Evolutionary conservation across 2,113 vertebrate genomes (phyloP).

Genomic region (Smithornis capensis): DNA sequence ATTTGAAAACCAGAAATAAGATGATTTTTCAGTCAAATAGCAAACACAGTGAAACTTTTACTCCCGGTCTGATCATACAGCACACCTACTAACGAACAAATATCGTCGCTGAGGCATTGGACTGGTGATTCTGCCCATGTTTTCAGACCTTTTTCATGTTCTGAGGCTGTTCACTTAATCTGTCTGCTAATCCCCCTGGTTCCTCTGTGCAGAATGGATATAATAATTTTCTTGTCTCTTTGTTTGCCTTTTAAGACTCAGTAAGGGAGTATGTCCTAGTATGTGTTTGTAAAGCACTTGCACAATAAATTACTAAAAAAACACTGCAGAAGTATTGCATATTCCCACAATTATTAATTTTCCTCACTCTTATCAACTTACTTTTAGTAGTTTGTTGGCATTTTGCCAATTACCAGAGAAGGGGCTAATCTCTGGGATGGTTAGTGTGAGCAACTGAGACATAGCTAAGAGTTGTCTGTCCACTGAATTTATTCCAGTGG

Average conservation of each 20-base stretch:
- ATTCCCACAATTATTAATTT: neutral
- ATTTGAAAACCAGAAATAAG: conserved; percentile 12
- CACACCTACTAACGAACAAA: neutral
- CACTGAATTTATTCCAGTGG: neutral
- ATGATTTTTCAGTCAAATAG: neutral
- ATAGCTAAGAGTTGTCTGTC: neutral
- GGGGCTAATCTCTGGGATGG: neutral
- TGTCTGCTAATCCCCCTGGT: neutral
- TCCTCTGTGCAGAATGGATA: neutral
- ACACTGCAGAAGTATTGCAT: neutral
- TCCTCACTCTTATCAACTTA: neutral
- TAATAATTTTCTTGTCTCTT: neutral
- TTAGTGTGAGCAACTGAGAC: neutral
- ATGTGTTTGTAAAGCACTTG: neutral
- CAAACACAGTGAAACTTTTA: neutral
- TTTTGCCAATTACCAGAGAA: neutral
- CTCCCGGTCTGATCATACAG: neutral
- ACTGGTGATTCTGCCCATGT: neutral
- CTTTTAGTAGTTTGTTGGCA: neutral
- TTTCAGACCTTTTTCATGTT: neutral
- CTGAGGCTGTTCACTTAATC: neutral
- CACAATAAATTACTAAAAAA: neutral
- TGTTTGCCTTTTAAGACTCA: neutral
- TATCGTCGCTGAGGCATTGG: neutral
- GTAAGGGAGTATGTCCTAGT: neutral